A percentile compares a stretch with the other conserved stretches of the same genome.
phyloP scores from a whole-genome alignment of 2,888 invertebrate species.

The Biston stratarius region DNA sequence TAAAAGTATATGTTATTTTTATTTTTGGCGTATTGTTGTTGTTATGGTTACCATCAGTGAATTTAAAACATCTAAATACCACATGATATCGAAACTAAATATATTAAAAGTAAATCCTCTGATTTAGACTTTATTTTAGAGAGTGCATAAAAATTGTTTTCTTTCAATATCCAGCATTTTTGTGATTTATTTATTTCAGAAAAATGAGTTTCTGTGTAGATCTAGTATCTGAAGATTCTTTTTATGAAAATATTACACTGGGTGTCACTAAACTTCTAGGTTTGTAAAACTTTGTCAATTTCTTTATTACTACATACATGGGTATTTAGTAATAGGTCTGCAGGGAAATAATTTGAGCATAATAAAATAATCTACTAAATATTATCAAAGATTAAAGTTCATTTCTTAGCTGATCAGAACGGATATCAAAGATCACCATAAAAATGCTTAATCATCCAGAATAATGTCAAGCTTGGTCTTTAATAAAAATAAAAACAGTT shows the following conservation, averaged over 20 bases:
- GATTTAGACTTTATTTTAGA: neutral
- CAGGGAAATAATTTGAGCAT: neutral
- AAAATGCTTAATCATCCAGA: no score
- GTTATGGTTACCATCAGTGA: no score
- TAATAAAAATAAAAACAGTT: no score
- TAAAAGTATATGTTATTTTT: no score
- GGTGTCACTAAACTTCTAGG: slow-evolving; percentile 89
- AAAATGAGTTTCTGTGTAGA: slow-evolving; percentile 90
- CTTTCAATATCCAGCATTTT: neutral
- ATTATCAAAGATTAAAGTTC: neutral
- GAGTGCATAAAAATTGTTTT: neutral
- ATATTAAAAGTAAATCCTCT: no score
- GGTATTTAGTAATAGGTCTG: neutral
- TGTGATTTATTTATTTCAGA: slow-evolving; percentile 1
- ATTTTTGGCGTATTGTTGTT: no score
- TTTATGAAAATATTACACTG: slow-evolving; percentile 90
- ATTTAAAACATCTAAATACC: no score
- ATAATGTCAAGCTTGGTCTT: no score
- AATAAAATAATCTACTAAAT: neutral
- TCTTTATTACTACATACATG: no score
- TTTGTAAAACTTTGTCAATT: slow-evolving; percentile 48
- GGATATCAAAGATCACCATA: no score
- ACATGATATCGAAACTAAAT: no score
- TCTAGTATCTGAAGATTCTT: slow-evolving; percentile 90
- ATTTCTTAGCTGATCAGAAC: no score